Conservation (phyloP, 1,140 invertebrate species). For the Bombus polaris region DNA sequence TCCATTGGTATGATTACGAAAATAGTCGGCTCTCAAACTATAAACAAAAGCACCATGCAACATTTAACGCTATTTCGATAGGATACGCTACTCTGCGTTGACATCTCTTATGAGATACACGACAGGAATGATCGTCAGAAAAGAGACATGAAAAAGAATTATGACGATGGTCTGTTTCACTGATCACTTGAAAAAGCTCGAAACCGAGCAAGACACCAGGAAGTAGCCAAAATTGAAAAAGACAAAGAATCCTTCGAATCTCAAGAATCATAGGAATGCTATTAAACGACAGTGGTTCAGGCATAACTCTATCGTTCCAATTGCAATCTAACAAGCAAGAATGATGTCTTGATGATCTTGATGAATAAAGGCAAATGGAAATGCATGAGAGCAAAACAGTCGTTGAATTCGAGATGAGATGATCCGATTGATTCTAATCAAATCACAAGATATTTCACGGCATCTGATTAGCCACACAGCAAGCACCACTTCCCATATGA, state of each 20-base stretch:
- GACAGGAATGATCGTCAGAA: background rate
- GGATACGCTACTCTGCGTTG: background rate
- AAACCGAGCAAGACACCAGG: background rate
- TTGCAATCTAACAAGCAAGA: background rate
- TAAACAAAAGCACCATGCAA: conserved; percentile 73
- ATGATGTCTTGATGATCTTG: background rate
- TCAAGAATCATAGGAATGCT: background rate
- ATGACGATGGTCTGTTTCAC: background rate
- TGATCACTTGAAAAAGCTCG: background rate
- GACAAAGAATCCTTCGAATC: background rate
- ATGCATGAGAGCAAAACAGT: background rate
- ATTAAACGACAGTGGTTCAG: background rate
- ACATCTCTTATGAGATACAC: background rate
- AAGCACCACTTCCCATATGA: conserved; percentile 25
- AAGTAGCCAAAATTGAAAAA: background rate
- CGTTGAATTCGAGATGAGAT: background rate
- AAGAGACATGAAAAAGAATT: background rate
- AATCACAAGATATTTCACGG: background rate
- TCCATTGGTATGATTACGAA: conserved; percentile 14
- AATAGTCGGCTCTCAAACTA: conserved; percentile 20
- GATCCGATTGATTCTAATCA: background rate
- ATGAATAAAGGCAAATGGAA: background rate
- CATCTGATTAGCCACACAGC: conserved; percentile 27
- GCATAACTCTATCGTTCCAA: background rate
- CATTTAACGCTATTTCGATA: conserved; percentile 49